phyloP scores from a whole-genome alignment of 92 coral and sea anemone genomes.

The Porites rus region DNA sequence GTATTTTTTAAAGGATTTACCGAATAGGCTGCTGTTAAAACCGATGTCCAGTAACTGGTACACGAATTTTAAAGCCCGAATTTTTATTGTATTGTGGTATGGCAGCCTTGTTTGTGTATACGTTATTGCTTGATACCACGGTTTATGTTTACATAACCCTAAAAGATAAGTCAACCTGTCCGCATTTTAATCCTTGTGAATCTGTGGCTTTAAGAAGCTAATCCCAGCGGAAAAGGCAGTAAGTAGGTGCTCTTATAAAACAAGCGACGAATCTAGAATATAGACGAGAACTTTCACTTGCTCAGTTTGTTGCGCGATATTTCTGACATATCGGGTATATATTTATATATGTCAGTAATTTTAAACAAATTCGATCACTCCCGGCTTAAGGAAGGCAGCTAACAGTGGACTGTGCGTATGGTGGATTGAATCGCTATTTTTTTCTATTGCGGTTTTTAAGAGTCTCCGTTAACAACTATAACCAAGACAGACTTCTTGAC shows the following conservation, averaged over 20 bases:
- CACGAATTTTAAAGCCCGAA: neutral
- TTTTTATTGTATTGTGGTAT: neutral
- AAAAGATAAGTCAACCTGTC: neutral
- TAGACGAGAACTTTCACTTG: neutral
- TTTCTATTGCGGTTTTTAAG: slow-evolving; percentile 36
- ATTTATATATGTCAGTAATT: slow-evolving; percentile 4
- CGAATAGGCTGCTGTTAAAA: neutral
- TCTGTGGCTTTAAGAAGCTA: slow-evolving; percentile 18
- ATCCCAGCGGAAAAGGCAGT: slow-evolving; percentile 8
- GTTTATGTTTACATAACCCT: slow-evolving; percentile 14
- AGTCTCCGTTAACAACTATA: slow-evolving; percentile 45
- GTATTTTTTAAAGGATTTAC: neutral
- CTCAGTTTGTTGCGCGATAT: neutral
- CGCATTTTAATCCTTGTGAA: neutral
- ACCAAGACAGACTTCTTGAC: slow-evolving; percentile 39
- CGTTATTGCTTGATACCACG: neutral
- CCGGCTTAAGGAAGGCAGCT: neutral
- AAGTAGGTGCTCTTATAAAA: neutral
- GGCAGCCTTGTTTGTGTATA: neutral
- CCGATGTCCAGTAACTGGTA: neutral
- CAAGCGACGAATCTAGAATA: slow-evolving; percentile 1
- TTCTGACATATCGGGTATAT: neutral
- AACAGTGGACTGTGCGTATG: neutral
- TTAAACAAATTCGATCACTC: slow-evolving; percentile 25
- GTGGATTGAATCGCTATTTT: neutral